phyloP scores from a whole-genome alignment of 2,113 vertebrate species.

The Aegithalos caudatus region DNA sequence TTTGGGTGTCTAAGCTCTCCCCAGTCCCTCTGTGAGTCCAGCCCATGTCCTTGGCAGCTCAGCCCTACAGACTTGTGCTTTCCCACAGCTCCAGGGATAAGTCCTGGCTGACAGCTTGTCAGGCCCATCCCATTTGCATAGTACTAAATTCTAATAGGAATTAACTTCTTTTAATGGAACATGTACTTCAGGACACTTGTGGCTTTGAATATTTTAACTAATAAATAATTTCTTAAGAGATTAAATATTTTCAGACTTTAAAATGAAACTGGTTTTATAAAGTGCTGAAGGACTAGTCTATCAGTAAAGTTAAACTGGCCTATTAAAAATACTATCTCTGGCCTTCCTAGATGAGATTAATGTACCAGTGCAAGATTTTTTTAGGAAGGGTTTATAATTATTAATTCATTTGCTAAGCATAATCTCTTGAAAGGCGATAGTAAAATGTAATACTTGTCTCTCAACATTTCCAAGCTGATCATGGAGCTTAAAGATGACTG shows the following conservation, averaged over 20 bases:
- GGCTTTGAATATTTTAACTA: neutral
- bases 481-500: neutral
- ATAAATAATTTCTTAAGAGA: neutral
- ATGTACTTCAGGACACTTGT: neutral
- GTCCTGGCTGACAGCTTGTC: neutral
- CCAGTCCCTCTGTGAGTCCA: neutral
- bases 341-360: neutral
- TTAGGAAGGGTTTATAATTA: neutral
- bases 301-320: neutral
- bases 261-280: neutral
- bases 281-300: neutral
- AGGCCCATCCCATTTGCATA: neutral
- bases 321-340: neutral
- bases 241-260: neutral
- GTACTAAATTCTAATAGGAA: neutral
- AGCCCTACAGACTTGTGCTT: neutral
- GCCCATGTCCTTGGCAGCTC: neutral
- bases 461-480: neutral
- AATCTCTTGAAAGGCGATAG: neutral
- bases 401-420: neutral
- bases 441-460: constrained; percentile 2
- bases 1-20: neutral
- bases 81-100: neutral
- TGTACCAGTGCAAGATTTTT: neutral
- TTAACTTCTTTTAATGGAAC: neutral